Base-by-base conservation (phyloP, 2,888 invertebrate species). In the Drosophila demipolita region DNA sequence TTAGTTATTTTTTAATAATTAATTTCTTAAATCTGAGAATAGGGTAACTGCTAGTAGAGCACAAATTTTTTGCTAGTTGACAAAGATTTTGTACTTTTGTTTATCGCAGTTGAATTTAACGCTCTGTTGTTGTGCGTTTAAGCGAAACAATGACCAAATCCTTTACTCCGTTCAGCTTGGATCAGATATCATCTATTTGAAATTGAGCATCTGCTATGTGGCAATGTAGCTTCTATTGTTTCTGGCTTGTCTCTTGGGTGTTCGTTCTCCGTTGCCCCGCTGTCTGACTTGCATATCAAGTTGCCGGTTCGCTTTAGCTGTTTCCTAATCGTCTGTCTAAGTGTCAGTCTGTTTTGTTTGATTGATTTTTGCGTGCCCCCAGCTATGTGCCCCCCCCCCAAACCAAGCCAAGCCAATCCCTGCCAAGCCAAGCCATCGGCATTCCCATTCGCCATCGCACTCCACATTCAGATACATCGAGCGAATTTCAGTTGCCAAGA, bases 341-440 rank as follows among this genome's bases (percentile, higher is more conserved):
- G 83, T 83, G 83, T 85, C 83, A 87, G 88, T 88, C 72, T 83
- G 87, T 83, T 83, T 88, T 88, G 83, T 88, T 83, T 83, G 83
- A 83, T 83, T 88, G 83, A 83, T 88, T 83, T 85, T 83, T 77
- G 81, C 73, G 45, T 59, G 45, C 52, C 29, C 42, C 55, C 20
- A 33, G 32, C 59, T n/a, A 64, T 59, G 48, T 50, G 45, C 49
- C 48, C 9, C 15, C 35, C 42, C 29, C 42, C 40, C 40, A 40
- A 26, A 32, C 49, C 42, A 23, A 4, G 26, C 26, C 33, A 15
- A 42, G 17, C 49, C 29, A 29, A 29, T 0, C 5, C 29, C 5
- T 5, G 29, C 26, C 40, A 40, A 26, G 32, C 5, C n/a, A 20
- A 53, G 26, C 54, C 45, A 23, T 45, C 20, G 45, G 20, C 54